A percentile compares a stretch with the other conserved stretches of the same genome.
phyloP scores from a whole-genome alignment of 2,888 invertebrate genomes.

The Steromphala cineraria region DNA sequence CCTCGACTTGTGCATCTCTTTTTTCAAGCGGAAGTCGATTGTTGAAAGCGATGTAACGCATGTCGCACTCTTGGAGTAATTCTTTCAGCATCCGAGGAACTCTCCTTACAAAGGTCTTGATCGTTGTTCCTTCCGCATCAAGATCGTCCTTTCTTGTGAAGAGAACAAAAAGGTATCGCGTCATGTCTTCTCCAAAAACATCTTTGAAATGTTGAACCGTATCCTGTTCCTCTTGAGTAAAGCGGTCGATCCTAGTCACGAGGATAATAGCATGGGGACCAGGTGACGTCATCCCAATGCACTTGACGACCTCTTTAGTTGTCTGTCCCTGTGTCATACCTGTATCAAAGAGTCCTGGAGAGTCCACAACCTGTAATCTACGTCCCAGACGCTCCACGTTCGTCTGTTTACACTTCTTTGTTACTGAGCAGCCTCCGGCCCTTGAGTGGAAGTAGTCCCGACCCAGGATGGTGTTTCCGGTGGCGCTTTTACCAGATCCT shows the following conservation, averaged over 20 bases:
- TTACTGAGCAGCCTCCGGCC: slow-evolving; percentile 25
- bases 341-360: slow-evolving; percentile 41
- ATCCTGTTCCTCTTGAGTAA: slow-evolving; percentile 36
- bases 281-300: slow-evolving; percentile 29
- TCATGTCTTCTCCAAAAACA: slow-evolving; percentile 26
- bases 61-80: neutral
- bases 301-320: slow-evolving; percentile 28
- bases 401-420: neutral
- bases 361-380: slow-evolving; percentile 31
- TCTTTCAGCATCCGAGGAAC: slow-evolving; percentile 12
- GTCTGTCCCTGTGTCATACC: slow-evolving; percentile 21
- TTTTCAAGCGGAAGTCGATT: neutral
- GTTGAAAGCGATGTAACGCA: slow-evolving; percentile 29
- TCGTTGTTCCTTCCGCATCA: slow-evolving; percentile 1
- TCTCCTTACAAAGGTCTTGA: slow-evolving; percentile 23
- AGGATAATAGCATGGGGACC: slow-evolving; percentile 37
- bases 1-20: neutral
- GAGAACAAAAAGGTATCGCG: slow-evolving; percentile 24
- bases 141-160: slow-evolving; percentile 36
- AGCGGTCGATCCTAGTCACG: slow-evolving; percentile 27
- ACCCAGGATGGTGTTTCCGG: slow-evolving; percentile 35
- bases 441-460: slow-evolving; percentile 18
- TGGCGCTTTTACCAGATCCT: slow-evolving; percentile 38
- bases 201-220: slow-evolving; percentile 28
- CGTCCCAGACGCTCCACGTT: neutral